Evolutionary conservation across 2,113 vertebrate species (phyloP).

Genomic region (Laticauda laticaudata): DNA sequence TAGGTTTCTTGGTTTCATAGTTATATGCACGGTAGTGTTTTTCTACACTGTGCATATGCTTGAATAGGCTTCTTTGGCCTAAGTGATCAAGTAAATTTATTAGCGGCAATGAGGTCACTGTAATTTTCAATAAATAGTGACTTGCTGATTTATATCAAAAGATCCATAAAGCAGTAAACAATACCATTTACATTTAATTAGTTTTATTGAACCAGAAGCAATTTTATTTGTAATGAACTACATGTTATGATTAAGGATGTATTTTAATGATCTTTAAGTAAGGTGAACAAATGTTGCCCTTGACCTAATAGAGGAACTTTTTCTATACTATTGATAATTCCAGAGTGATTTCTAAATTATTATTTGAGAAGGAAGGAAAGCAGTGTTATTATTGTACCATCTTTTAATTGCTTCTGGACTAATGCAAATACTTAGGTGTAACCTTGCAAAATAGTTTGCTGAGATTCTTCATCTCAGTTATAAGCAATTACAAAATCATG

Average conservation of each 20-base stretch:
- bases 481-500: background rate
- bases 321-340: conserved; percentile 72
- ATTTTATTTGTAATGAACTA: conserved; percentile 86
- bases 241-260: conserved; percentile 85
- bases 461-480: background rate
- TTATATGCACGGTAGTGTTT: conserved; percentile 53
- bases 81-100: conserved; percentile 84
- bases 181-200: conserved; percentile 92
- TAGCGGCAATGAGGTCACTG: conserved; percentile 81
- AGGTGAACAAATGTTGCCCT: conserved; percentile 85
- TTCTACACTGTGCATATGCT: conserved; percentile 32
- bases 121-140: conserved; percentile 87
- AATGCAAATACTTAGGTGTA: conserved; percentile 38
- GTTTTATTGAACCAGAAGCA: conserved; percentile 86
- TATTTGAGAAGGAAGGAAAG: conserved; percentile 62
- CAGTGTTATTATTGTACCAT: conserved; percentile 67
- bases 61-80: conserved; percentile 56
- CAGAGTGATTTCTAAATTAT: conserved; percentile 69
- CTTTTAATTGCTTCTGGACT: conserved; percentile 65
- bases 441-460: conserved; percentile 29
- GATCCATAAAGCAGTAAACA: conserved; percentile 85
- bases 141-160: conserved; percentile 84
- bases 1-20: conserved; percentile 66
- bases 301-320: conserved; percentile 77
- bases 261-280: conserved; percentile 88